A percentile compares a stretch with the other conserved stretches of the same genome.
Conservation (phyloP, 2,797 vertebrate genomes). For the Tragelaphus eurycerus region DNA sequence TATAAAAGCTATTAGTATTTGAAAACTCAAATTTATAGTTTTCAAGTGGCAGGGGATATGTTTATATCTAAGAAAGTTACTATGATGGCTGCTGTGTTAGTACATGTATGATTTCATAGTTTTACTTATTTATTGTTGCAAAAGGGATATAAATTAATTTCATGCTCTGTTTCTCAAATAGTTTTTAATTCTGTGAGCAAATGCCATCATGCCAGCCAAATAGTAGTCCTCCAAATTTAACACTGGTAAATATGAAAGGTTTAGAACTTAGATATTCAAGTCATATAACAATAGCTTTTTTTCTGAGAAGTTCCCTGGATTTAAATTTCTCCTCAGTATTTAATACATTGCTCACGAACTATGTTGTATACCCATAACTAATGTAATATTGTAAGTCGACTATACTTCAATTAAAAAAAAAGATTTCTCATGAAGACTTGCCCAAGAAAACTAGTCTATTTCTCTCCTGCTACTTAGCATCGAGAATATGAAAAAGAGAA, state of each 20-base stretch:
- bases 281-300: not conserved
- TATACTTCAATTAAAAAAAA: not conserved
- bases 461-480: not conserved
- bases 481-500: conserved; percentile 14
- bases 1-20: conserved; percentile 21
- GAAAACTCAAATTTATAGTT: not conserved
- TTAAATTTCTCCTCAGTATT: conserved; percentile 39
- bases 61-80: not conserved
- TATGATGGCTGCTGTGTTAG: not conserved
- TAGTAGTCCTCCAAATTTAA: conserved; percentile 49
- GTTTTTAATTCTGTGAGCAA: conserved; percentile 70
- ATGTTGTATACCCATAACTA: not conserved
- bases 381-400: not conserved
- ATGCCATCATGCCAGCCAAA: conserved; percentile 66
- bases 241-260: conserved; percentile 57
- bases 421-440: not conserved
- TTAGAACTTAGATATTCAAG: conserved; percentile 10
- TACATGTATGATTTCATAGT: conserved; percentile 5
- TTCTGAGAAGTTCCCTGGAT: not conserved
- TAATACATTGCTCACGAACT: not conserved
- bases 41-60: not conserved
- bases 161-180: conserved; percentile 78
- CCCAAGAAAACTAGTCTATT: not conserved
- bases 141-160: conserved; percentile 80
- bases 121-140: conserved; percentile 68